Conservation (phyloP, 2,113 vertebrate genomes). For the Anoura caudifer region DNA sequence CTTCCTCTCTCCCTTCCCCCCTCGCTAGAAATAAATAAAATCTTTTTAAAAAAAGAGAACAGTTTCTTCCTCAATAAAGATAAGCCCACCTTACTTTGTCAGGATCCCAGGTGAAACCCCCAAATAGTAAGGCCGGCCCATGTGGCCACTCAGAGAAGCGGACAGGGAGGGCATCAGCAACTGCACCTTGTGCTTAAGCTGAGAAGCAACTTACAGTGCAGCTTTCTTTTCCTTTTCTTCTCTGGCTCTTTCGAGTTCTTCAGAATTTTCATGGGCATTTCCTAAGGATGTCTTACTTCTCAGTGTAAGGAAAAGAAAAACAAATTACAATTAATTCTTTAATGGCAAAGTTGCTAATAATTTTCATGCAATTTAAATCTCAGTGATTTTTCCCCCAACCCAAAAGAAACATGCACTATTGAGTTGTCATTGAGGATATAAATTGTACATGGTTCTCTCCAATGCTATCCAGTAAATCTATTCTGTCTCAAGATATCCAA, state of each 20-base stretch:
- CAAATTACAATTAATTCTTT: conserved; percentile 68
- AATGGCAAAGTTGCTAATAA: neutral
- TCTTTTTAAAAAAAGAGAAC: neutral
- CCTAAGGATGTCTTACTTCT: conserved; percentile 93
- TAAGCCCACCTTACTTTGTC: neutral
- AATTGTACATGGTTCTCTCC: neutral
- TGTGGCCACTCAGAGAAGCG: neutral
- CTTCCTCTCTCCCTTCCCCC: too few relatives aligned
- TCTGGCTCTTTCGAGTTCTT: conserved; percentile 90
- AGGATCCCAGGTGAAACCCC: neutral
- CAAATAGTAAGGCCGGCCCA: neutral
- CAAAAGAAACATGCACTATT: neutral
- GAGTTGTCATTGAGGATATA: neutral
- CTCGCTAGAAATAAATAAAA: too few relatives aligned
- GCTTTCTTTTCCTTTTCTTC: conserved; percentile 94
- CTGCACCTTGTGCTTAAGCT: neutral
- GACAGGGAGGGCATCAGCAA: neutral
- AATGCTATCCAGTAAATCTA: neutral
- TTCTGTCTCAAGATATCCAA: neutral
- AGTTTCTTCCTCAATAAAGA: neutral
- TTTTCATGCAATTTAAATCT: conserved; percentile 15
- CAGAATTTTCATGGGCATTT: conserved; percentile 82
- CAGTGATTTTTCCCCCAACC: neutral
- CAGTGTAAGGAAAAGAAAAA: conserved; percentile 76
- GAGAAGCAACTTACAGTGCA: conserved; percentile 89